Conservation (phyloP, 2,113 vertebrate genomes). For the Otis tarda region DNA sequence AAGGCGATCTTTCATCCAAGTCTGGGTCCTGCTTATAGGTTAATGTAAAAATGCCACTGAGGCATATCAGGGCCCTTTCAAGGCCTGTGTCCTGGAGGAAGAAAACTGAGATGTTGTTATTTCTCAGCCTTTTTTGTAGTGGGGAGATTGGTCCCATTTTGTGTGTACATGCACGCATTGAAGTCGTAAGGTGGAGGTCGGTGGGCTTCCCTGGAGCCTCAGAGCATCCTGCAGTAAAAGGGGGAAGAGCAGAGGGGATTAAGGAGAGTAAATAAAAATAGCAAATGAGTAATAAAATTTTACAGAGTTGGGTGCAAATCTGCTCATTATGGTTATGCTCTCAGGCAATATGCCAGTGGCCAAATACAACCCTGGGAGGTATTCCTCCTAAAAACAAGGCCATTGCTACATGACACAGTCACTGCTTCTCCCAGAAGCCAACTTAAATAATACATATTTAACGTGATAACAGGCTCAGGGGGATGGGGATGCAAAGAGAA, state of each 20-base stretch:
- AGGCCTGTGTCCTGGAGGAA: background rate
- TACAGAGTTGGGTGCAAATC: background rate
- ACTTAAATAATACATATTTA: slow-evolving; percentile 28
- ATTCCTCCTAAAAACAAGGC: background rate
- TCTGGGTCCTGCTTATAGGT: background rate
- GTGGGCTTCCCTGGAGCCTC: background rate
- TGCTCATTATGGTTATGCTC: fast-evolving
- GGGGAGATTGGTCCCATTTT: background rate
- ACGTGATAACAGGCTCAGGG: background rate
- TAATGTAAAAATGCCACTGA: background rate
- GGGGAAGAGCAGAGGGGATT: background rate
- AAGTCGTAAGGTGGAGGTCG: fast-evolving
- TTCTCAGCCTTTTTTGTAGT: background rate
- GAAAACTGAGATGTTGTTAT: background rate
- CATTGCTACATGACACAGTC: background rate
- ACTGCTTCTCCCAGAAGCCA: background rate
- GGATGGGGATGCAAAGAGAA: background rate
- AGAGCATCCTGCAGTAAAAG: background rate
- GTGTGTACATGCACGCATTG: too few relatives aligned
- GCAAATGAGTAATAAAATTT: background rate
- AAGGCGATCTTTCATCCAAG: background rate
- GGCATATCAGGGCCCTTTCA: background rate
- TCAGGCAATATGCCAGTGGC: background rate
- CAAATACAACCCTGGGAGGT: background rate
- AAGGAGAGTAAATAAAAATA: background rate